These are phyloP conservation scores for Apostichopus leukothele DNA, from an alignment of 53 echinoderm and acorn worm genomes.

Conservation along the genomic window DNA sequence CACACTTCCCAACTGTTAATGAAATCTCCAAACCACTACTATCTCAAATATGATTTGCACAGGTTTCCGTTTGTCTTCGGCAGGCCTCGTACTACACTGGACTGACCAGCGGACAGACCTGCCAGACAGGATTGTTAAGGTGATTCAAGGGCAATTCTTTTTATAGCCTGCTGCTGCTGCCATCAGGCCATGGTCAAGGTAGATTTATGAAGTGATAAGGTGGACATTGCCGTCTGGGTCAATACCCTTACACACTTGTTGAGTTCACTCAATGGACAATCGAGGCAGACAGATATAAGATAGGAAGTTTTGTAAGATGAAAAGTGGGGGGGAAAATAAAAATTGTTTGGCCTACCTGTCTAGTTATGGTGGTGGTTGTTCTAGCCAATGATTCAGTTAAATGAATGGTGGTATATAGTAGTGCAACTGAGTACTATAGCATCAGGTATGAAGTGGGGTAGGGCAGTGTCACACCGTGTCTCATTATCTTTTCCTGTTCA, in stretches of 20 bases:
- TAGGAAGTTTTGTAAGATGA: background rate
- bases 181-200: slow-evolving; percentile 46
- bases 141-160: slow-evolving; percentile 42
- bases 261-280: slow-evolving; percentile 28
- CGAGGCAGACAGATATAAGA: slow-evolving; percentile 21
- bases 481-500: slow-evolving; percentile 48
- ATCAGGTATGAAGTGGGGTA: background rate
- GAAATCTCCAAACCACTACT: slow-evolving; percentile 43
- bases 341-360: slow-evolving; percentile 24
- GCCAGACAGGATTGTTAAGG: slow-evolving; percentile 24
- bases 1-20: slow-evolving; percentile 46
- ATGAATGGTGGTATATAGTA: background rate
- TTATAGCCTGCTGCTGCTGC: slow-evolving; percentile 3
- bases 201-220: slow-evolving; percentile 37
- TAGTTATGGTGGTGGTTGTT: slow-evolving; percentile 38
- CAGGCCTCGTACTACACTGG: slow-evolving; percentile 20
- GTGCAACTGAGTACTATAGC: slow-evolving; percentile 2
- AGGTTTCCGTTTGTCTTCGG: slow-evolving; percentile 29
- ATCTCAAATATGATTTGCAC: slow-evolving; percentile 48
- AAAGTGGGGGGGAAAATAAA: background rate
- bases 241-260: slow-evolving; percentile 39
- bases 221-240: slow-evolving; percentile 33
- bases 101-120: slow-evolving; percentile 36
- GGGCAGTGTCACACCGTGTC: slow-evolving; percentile 25
- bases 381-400: slow-evolving; percentile 35